Evolutionary conservation across 2,113 vertebrate genomes (phyloP).

Genomic region (Brachyhypopomus gauderio): DNA sequence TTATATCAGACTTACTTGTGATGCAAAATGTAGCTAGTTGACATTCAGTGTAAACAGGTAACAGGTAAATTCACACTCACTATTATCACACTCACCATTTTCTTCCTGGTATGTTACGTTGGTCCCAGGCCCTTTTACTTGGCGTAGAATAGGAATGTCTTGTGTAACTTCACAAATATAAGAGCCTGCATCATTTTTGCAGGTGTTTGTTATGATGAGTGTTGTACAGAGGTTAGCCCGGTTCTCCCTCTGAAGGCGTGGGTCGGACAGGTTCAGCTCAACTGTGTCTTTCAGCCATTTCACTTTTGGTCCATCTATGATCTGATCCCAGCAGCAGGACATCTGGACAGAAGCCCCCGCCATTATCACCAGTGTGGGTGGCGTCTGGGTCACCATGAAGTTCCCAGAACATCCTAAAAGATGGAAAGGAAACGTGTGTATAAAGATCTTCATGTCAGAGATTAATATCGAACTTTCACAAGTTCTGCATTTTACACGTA

Average conservation of each 20-base stretch:
- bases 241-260: background rate
- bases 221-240: background rate
- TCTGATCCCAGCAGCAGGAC: constrained; percentile 40
- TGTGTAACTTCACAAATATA: constrained; percentile 35
- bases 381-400: constrained; percentile 7
- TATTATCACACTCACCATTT: background rate
- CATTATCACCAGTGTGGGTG: background rate
- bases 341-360: background rate
- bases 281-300: constrained; percentile 15
- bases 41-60: too few species aligned
- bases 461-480: too few species aligned
- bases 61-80: too few species aligned
- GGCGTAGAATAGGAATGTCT: background rate
- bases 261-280: too few species aligned
- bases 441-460: background rate
- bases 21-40: too few species aligned
- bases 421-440: background rate
- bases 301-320: accelerated
- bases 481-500: too few species aligned
- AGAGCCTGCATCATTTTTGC: background rate
- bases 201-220: background rate
- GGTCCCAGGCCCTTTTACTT: background rate
- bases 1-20: too few species aligned
- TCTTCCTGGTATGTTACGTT: background rate
- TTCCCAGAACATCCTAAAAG: background rate